These are phyloP conservation scores for Porites australiensis DNA, from an alignment of 64 coral and sea anemone genomes.

Conservation along the genomic window DNA sequence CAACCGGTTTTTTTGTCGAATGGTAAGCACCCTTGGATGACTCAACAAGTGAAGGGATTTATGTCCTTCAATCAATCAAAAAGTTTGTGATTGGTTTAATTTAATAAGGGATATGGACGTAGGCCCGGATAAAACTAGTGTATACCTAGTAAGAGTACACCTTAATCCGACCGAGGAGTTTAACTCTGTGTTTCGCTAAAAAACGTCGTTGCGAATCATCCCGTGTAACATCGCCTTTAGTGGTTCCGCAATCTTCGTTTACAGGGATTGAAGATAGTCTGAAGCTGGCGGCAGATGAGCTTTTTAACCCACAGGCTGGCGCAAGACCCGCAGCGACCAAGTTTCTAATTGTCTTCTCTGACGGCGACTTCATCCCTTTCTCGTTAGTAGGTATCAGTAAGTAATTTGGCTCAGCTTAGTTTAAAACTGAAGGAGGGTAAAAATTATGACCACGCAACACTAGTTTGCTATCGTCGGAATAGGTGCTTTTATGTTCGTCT, in stretches of 20 bases:
- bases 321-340: background rate
- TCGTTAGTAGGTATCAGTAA: background rate
- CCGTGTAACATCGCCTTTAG: too few relatives aligned
- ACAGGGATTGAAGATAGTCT: background rate
- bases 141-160: background rate
- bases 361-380: background rate
- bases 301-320: background rate
- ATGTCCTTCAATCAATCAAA: background rate
- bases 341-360: slow-evolving; percentile 24
- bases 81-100: background rate
- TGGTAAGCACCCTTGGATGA: too few relatives aligned
- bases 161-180: background rate
- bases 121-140: background rate
- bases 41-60: background rate
- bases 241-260: background rate
- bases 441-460: too few relatives aligned
- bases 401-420: too few relatives aligned
- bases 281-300: background rate
- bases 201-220: too few relatives aligned
- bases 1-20: too few relatives aligned
- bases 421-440: background rate
- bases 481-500: too few relatives aligned
- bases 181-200: too few relatives aligned
- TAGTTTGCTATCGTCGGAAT: too few relatives aligned
- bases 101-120: background rate